These are phyloP conservation scores for Cheirogaleus major DNA, from an alignment of 2,797 vertebrate genomes.

Conservation along the genomic window DNA sequence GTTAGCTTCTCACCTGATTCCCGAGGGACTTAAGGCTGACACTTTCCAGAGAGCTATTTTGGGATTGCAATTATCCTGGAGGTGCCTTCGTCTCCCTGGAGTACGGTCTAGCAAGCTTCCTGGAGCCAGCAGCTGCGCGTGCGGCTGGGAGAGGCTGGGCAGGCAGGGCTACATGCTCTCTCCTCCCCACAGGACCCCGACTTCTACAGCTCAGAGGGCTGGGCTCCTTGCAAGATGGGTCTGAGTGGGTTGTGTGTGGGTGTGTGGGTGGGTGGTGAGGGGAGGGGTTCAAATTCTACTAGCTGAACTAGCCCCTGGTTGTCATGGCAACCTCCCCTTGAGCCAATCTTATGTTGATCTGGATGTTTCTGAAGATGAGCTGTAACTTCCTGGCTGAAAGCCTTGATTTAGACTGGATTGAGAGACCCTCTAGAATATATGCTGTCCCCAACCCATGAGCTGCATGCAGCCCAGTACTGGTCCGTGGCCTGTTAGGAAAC, in stretches of 20 bases:
- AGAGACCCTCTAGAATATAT: not conserved
- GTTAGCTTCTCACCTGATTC: constrained; percentile 41
- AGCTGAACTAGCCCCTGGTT: not conserved
- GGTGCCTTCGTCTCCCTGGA: not conserved
- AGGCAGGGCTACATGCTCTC: not conserved
- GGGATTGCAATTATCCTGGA: constrained; percentile 35
- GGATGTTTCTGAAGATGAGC: constrained; percentile 15
- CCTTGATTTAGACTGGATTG: not conserved
- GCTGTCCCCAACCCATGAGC: too few species aligned
- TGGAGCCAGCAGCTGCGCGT: not conserved
- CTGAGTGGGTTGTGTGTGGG: not conserved
- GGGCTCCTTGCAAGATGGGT: not conserved
- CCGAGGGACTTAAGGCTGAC: not conserved
- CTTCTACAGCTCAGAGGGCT: not conserved
- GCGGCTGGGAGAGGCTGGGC: not conserved
- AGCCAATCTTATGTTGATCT: not conserved
- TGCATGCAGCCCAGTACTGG: accelerated
- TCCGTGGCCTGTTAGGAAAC: too few species aligned
- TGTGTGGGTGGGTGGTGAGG: too few species aligned
- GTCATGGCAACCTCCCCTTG: constrained; percentile 50
- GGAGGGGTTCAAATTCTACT: not conserved
- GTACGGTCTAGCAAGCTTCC: not conserved
- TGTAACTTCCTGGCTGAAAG: constrained; percentile 12
- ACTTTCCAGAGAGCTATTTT: constrained; percentile 40
- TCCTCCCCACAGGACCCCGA: not conserved